Evolutionary conservation across 2,888 invertebrate species (phyloP).

Genomic region (Hofmannophila pseudospretella): DNA sequence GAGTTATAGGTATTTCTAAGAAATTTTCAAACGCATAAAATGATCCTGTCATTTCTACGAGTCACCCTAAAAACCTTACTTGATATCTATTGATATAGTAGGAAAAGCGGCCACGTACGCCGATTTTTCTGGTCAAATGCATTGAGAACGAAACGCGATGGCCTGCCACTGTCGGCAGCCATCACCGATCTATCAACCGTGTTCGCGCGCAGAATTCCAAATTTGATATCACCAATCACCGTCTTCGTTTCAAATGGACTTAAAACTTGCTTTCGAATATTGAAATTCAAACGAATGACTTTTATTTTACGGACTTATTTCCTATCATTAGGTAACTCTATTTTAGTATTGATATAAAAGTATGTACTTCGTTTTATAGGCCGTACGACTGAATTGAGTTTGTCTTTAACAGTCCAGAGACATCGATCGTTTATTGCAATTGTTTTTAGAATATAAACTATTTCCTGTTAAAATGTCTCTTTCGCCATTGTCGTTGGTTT

Average conservation of each 20-base stretch:
- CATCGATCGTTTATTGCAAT: conserved; percentile 53
- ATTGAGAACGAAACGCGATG: conserved; percentile 42
- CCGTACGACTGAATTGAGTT: conserved; percentile 12
- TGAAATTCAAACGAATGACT: conserved; percentile 57
- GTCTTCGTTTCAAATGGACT: conserved; percentile 49
- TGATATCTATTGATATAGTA: no score
- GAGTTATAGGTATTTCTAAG: no score
- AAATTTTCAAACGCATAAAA: no score
- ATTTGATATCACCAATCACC: conserved; percentile 66
- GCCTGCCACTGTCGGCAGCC: conserved; percentile 37
- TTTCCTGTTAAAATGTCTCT: conserved; percentile 66
- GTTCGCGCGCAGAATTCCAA: conserved; percentile 66
- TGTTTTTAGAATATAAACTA: conserved; percentile 69
- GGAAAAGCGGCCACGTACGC: conserved; percentile 45
- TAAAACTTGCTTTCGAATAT: conserved; percentile 46
- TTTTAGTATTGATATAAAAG: conserved; percentile 14
- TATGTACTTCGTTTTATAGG: conserved; percentile 16
- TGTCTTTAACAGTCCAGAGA: conserved; percentile 18
- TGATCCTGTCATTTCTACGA: no score
- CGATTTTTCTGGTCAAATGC: conserved; percentile 72
- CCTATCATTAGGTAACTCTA: conserved; percentile 14
- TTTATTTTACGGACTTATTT: conserved; percentile 48
- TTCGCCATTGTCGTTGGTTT: conserved; percentile 58
- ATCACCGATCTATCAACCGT: conserved; percentile 68
- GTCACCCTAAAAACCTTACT: no score